These are phyloP conservation scores for Tiliqua scincoides DNA, from an alignment of 2,113 vertebrate species.

Conservation along the genomic window DNA sequence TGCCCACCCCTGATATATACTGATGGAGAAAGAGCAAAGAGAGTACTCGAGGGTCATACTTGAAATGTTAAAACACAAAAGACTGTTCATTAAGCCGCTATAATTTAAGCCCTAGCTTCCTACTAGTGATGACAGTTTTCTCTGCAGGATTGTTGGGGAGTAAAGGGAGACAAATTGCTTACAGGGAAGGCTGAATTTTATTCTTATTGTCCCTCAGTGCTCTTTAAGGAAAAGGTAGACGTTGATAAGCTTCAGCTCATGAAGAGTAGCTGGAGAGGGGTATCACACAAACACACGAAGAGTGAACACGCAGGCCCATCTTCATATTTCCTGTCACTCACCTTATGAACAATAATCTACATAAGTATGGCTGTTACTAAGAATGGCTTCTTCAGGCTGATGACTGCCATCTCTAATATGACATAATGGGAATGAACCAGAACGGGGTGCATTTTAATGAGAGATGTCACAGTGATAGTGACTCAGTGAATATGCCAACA, in stretches of 20 bases:
- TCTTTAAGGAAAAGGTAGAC: neutral
- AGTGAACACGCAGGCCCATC: neutral
- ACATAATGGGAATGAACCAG: neutral
- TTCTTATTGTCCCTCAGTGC: neutral
- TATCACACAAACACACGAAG: neutral
- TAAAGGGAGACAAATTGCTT: neutral
- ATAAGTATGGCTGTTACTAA: neutral
- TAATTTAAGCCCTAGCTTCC: neutral
- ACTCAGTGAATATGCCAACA: neutral
- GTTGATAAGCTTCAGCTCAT: neutral
- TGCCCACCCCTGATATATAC: no score
- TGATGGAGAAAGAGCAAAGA: neutral
- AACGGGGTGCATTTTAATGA: neutral
- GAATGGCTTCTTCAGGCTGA: neutral
- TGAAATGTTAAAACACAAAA: neutral
- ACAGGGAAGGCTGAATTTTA: neutral
- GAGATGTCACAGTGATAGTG: neutral
- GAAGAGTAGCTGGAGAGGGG: neutral
- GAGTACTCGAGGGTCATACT: neutral
- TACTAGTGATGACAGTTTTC: neutral
- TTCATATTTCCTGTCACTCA: neutral
- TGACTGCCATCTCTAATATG: neutral
- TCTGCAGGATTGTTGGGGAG: neutral
- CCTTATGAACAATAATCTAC: neutral
- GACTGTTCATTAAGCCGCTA: no score